phyloP scores from a whole-genome alignment of 2,797 vertebrate species.

The Australoheros facetus region DNA sequence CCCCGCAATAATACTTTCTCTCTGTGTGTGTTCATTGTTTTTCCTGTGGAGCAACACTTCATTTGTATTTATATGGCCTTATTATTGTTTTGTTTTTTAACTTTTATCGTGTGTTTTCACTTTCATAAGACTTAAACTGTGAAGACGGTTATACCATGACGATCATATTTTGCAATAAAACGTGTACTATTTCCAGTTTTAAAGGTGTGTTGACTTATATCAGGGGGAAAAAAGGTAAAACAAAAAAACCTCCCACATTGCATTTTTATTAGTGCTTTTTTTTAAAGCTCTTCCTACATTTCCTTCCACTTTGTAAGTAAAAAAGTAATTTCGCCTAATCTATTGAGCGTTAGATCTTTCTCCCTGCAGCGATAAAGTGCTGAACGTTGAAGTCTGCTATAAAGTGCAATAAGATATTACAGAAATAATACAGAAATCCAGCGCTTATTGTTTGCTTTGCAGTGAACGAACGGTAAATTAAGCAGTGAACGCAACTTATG shows the following conservation, averaged over 20 bases:
- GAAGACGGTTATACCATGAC: slow-evolving; percentile 52
- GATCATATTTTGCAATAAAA: slow-evolving; percentile 70
- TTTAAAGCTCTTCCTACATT: background rate
- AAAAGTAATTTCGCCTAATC: background rate
- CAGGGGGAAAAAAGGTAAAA: background rate
- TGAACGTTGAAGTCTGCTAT: background rate
- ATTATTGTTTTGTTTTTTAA: slow-evolving; percentile 23
- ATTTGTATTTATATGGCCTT: slow-evolving; percentile 66
- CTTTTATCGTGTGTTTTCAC: slow-evolving; percentile 43
- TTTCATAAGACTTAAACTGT: slow-evolving; percentile 65
- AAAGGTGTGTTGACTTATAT: slow-evolving; percentile 14
- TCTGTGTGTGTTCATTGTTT: background rate
- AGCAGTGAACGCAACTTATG: background rate
- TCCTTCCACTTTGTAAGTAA: background rate
- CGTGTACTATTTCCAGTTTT: slow-evolving; percentile 49
- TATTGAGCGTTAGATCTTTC: background rate
- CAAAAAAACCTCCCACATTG: background rate
- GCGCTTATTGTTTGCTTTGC: background rate
- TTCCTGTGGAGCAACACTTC: slow-evolving; percentile 18
- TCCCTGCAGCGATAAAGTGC: background rate
- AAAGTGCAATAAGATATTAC: background rate
- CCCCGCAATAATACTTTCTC: slow-evolving; percentile 13
- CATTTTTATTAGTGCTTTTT: background rate
- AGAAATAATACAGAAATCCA: background rate
- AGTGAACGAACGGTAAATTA: background rate